Conservation (phyloP, 2,888 invertebrate species). For the Sminthurides aquaticus region DNA sequence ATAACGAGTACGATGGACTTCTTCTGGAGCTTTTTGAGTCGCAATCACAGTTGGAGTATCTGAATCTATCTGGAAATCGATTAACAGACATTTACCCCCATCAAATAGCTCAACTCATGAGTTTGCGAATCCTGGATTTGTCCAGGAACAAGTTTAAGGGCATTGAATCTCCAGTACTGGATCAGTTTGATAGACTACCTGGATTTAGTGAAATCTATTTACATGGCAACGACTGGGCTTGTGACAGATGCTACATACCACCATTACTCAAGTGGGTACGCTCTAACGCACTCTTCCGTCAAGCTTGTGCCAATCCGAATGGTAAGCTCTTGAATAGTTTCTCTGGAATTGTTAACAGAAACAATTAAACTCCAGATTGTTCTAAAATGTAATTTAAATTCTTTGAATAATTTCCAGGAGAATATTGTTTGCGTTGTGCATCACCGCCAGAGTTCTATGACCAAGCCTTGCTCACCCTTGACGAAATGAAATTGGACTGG, state of each 20-base stretch:
- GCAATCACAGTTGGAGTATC: conserved; percentile 55
- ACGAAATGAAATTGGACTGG: conserved; percentile 48
- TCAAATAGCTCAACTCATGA: conserved; percentile 53
- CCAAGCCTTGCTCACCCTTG: conserved; percentile 47
- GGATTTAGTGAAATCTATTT: conserved; percentile 47
- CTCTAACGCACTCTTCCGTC: conserved; percentile 28
- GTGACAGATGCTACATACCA: conserved; percentile 59
- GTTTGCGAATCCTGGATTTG: conserved; percentile 60
- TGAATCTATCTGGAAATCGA: conserved; percentile 68
- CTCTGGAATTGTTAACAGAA: too few species aligned
- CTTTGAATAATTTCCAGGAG: conserved; percentile 34
- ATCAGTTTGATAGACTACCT: conserved; percentile 51
- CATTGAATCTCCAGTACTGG: conserved; percentile 55
- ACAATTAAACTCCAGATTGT: too few species aligned
- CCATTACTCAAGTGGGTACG: conserved; percentile 50
- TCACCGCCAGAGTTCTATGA: conserved; percentile 55
- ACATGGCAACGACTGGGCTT: conserved; percentile 61
- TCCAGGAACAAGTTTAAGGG: conserved; percentile 65
- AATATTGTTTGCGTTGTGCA: conserved; percentile 53
- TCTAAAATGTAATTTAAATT: too few species aligned
- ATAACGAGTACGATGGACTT: conserved; percentile 54
- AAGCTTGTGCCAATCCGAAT: conserved; percentile 16
- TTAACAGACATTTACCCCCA: conserved; percentile 56
- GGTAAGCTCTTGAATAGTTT: conserved; percentile 5
- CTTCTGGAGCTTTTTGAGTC: conserved; percentile 56